Evolutionary conservation across 37 sponge, comb jelly and placozoan genomes (phyloP).

Genomic region (Beroe ovata): DNA sequence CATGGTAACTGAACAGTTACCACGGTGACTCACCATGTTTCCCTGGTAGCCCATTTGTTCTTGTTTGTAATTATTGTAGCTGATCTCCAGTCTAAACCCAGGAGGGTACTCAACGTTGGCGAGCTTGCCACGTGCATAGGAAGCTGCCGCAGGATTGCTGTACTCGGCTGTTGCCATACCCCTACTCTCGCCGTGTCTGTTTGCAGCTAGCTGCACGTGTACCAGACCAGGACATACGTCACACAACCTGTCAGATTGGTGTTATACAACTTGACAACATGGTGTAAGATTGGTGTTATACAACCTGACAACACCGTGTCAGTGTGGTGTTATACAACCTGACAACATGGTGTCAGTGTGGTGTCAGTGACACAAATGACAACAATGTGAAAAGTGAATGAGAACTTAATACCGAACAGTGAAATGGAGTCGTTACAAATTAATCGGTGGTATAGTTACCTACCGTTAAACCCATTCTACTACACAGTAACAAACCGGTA

Average conservation of each 20-base stretch:
- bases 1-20: not conserved
- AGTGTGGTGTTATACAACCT: no score
- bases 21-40: not conserved
- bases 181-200: constrained; percentile 12
- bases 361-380: no score
- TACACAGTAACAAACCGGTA: no score
- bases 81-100: constrained; percentile 10
- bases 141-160: not conserved
- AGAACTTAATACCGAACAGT: no score
- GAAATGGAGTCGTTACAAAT: no score
- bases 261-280: no score
- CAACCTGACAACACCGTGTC: no score
- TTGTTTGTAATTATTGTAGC: constrained; percentile 54
- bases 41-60: not conserved
- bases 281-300: no score
- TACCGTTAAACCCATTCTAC: no score
- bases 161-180: constrained; percentile 32
- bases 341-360: no score
- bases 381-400: no score
- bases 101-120: constrained; percentile 54
- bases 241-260: not conserved
- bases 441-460: no score
- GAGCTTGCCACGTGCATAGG: constrained; percentile 20
- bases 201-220: not conserved
- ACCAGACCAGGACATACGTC: constrained; percentile 27